A percentile compares a stretch with the other conserved stretches of the same genome.
Evolutionary conservation across 2,888 invertebrate genomes (phyloP).

Genomic region (Xestia ashworthii): DNA sequence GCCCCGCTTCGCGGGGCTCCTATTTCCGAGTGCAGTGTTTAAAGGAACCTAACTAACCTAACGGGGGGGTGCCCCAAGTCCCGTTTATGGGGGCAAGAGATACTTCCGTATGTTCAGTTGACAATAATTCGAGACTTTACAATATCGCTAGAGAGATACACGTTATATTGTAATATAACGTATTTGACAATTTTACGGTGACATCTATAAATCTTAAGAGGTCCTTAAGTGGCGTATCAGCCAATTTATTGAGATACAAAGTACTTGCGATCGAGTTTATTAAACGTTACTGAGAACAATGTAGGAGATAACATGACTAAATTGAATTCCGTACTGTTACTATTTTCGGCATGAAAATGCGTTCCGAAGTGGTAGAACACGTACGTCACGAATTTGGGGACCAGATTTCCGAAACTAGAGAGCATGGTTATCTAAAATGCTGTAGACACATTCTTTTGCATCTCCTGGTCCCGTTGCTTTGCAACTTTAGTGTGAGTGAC

Average conservation of each 20-base stretch:
- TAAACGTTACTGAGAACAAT: conserved; percentile 6
- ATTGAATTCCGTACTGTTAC: conserved; percentile 21
- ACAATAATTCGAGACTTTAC: too few species aligned
- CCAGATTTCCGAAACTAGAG: neutral
- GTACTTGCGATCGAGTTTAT: conserved; percentile 11
- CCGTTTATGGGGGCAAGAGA: too few species aligned
- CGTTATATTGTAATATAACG: too few species aligned
- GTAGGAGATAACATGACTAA: conserved; percentile 6
- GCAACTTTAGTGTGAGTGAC: conserved; percentile 52
- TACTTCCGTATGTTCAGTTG: too few species aligned
- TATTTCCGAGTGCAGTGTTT: too few species aligned
- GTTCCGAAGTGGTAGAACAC: neutral
- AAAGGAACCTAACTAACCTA: too few species aligned
- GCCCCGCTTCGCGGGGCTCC: too few species aligned
- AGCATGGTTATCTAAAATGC: conserved; percentile 2
- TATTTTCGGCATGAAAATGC: conserved; percentile 7
- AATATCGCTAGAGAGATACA: too few species aligned
- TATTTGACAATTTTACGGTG: too few species aligned
- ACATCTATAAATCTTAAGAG: conserved; percentile 2
- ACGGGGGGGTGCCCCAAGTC: too few species aligned
- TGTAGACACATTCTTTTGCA: neutral
- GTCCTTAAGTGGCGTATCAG: conserved; percentile 8
- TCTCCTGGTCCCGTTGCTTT: conserved; percentile 17
- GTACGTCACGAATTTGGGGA: conserved; percentile 6
- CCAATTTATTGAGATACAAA: conserved; percentile 31